A percentile compares a stretch with the other conserved stretches of the same genome.
These are phyloP conservation scores for Neotoma lepida DNA, from an alignment of 2,113 vertebrate genomes.

Conservation along the genomic window DNA sequence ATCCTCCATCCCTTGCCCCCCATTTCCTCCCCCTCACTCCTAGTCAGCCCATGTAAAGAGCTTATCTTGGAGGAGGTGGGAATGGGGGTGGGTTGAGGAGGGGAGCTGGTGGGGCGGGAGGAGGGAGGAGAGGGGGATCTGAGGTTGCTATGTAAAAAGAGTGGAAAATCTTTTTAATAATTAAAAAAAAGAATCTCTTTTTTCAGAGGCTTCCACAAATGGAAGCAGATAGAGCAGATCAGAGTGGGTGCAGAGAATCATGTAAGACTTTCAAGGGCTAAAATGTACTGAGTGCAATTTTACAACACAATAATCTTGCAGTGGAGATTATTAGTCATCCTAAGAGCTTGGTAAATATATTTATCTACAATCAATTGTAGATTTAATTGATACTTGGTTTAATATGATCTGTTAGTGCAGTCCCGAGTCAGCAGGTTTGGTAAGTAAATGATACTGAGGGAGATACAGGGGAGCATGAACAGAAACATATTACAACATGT, in stretches of 20 bases:
- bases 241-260: not conserved
- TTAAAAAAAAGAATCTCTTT: too few species aligned
- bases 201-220: rapidly evolving
- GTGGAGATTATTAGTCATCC: not conserved
- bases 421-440: not conserved
- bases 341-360: not conserved
- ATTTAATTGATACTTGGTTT: not conserved
- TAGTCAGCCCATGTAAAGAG: too few species aligned
- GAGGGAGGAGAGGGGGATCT: too few species aligned
- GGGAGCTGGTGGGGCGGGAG: too few species aligned
- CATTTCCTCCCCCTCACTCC: too few species aligned
- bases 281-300: not conserved
- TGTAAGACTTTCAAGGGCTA: not conserved
- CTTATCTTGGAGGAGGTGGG: too few species aligned
- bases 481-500: not conserved
- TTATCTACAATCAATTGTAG: not conserved
- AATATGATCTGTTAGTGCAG: not conserved
- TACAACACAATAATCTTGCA: not conserved
- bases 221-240: not conserved
- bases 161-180: too few species aligned
- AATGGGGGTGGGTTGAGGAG: too few species aligned
- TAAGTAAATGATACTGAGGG: not conserved
- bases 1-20: too few species aligned
- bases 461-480: not conserved
- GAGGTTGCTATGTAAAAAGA: too few species aligned